Base-by-base conservation (phyloP, 2,797 vertebrate species). In the Chelonia mydas region DNA sequence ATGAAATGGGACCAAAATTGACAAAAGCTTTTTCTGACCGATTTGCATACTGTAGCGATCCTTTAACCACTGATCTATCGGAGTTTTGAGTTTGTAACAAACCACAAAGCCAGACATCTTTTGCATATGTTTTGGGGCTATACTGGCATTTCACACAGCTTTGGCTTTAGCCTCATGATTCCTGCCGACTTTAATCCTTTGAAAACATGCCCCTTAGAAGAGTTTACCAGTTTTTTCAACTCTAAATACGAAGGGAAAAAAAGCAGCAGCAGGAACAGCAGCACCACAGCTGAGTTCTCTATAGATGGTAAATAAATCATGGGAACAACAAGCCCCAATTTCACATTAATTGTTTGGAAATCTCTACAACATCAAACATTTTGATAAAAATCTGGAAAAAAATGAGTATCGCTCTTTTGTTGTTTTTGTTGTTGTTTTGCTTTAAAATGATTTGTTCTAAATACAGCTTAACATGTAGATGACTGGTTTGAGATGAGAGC, bases 401-500 rank as follows among this genome's bases (percentile, higher is more conserved):
- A 98, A 97, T 50, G 96, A 97, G 92, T 88, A 61, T 37, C 16
- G 94, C 93, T 98, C 98, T 98, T 98, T 98, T 98, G 98, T 98
- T 97, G 86, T 82, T 94, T 53, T 91, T 92, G 68, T 95, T 95
- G 97, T 97, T 98, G 98, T 98, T 98, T 98, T 98, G 95, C 97
- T 98, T 97, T 89, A 95, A 97, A 98, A 97, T 98, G 54, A 98
- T 98, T 98, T 98, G 97, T 96, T 98, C 98, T 98, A 98, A 98
- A 98, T 98, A 97, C 98, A 97, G 97, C 97, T 97, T 98, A 98
- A 98, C 98, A 97, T 98, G 98, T 97, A 98, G 98, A 98, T 98
- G 97, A 98, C 92, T 98, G 97, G 97, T 98, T 98, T 98, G 98
- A 98, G 96, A 97, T 93, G 88, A 89, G 93, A 91, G 96, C 87